Conservation (phyloP, 2,888 invertebrate species). For the Capitulum mitella region DNA sequence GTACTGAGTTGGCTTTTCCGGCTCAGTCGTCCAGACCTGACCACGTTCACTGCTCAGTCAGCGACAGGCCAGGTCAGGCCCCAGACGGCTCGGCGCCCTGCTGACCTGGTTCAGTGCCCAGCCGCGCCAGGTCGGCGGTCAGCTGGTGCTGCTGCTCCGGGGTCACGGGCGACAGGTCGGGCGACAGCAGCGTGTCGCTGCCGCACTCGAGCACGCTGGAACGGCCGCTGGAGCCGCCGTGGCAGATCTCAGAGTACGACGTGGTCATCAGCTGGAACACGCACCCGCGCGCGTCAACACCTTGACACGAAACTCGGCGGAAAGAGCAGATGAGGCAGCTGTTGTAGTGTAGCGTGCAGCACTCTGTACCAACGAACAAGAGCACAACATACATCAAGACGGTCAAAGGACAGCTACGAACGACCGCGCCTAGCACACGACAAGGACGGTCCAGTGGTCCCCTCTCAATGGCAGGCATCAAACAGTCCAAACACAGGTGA, state of each 20-base stretch:
- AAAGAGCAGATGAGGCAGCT: neutral
- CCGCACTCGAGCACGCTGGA: slow-evolving; percentile 13
- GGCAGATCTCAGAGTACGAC: slow-evolving; percentile 33
- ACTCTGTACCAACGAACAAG: neutral
- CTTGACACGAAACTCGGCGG: neutral
- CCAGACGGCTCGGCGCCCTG: neutral
- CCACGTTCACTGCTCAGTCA: too few relatives aligned
- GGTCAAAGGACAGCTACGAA: neutral
- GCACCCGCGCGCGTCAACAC: neutral
- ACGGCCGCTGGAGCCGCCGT: slow-evolving; percentile 8
- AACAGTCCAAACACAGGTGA: too few relatives aligned
- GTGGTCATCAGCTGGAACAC: slow-evolving; percentile 33
- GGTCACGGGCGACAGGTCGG: neutral
- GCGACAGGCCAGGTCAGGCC: too few relatives aligned
- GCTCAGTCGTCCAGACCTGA: too few relatives aligned
- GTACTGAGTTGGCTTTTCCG: too few relatives aligned
- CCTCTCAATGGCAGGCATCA: too few relatives aligned
- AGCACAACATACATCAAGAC: neutral
- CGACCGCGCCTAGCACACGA: neutral
- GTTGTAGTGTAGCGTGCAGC: too few relatives aligned
- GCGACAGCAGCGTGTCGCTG: slow-evolving; percentile 16
- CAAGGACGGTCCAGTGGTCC: too few relatives aligned
- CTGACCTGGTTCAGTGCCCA: neutral
- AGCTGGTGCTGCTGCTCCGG: neutral
- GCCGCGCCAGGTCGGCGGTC: neutral